Conservation (phyloP, 2,797 vertebrate species). For the Silurus lanzhouensis region DNA sequence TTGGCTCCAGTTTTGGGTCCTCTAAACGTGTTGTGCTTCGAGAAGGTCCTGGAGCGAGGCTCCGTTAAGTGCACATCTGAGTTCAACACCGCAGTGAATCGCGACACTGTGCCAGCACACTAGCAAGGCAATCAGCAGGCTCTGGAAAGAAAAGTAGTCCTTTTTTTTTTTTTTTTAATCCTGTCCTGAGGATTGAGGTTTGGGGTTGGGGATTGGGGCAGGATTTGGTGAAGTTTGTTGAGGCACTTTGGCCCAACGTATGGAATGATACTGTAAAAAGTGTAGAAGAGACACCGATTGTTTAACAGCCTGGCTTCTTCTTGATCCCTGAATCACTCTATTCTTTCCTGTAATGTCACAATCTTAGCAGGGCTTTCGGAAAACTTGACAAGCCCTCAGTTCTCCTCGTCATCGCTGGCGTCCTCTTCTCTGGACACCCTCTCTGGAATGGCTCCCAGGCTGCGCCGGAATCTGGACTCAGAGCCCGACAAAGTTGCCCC, state of each 20-base stretch:
- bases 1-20: conserved; percentile 75
- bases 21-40: conserved; percentile 85
- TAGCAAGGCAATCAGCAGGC: conserved; percentile 32
- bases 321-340: conserved; percentile 2
- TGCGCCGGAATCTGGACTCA: conserved; percentile 77
- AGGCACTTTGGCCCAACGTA: conserved; percentile 35
- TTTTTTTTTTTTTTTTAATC: not conserved
- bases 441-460: conserved; percentile 88
- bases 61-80: conserved; percentile 43
- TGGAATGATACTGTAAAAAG: conserved; percentile 20
- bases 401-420: conserved; percentile 69
- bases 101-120: conserved; percentile 46
- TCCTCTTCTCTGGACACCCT: conserved; percentile 78
- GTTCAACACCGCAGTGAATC: conserved; percentile 49
- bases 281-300: conserved; percentile 12
- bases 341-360: not conserved
- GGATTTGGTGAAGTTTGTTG: not conserved
- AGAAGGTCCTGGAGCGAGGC: conserved; percentile 57
- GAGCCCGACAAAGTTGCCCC: conserved; percentile 65
- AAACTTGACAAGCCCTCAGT: conserved; percentile 47
- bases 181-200: not conserved
- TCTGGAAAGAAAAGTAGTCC: conserved; percentile 11
- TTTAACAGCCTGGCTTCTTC: conserved; percentile 22
- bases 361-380: not conserved
- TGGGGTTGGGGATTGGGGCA: not conserved